Base-by-base conservation (phyloP, 2,888 invertebrate genomes). In the Timandra comae region DNA sequence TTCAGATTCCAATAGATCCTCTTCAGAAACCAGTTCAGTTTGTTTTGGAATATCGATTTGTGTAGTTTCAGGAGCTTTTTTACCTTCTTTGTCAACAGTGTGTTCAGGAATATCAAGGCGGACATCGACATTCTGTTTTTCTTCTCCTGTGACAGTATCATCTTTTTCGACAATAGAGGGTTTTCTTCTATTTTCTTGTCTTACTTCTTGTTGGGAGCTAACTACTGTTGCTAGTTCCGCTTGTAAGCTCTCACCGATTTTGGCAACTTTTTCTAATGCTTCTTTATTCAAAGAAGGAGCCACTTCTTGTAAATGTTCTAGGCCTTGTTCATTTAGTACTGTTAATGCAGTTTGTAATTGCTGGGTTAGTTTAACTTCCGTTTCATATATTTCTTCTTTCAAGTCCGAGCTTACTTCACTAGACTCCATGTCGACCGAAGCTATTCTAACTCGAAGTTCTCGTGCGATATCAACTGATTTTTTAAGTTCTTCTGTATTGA, bases 381-480 rank as follows among this genome's bases (percentile, higher is more conserved):
- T 36, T 33, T 39, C 39, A 27, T 42, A 39, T 11, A 46, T 31
- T 24, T 43, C 38, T 28, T 38, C 29, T 32, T 49, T 32, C 30
- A 43, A 30, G 29, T 43, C 38, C 16, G 19, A 32, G 38, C 41
- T 26, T 38, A 32, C 27, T 30, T 28, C 29, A 16, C 16, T 16
- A 16, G 16, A 5, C 12, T 27, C 22, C 26, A 29, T 26, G 9
- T 24, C 11, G 7, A 6, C 20, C 6, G 32, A 25, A 29, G 43
- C 36, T 8, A 65, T 49, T 26, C 33, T 57, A 34, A 64, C 46
- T 7, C 41, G 51, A 31, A 77, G 49, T 33, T 65, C 49, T 40
- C 59, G 55, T 2, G 73, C 74, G 23, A 57, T 48, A 23, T 27
- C 34, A 7, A 66, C 31, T 2, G 66, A 55, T 38, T 57, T 30